phyloP scores from a whole-genome alignment of 2,113 vertebrate species.

The Ochotona curzoniae region DNA sequence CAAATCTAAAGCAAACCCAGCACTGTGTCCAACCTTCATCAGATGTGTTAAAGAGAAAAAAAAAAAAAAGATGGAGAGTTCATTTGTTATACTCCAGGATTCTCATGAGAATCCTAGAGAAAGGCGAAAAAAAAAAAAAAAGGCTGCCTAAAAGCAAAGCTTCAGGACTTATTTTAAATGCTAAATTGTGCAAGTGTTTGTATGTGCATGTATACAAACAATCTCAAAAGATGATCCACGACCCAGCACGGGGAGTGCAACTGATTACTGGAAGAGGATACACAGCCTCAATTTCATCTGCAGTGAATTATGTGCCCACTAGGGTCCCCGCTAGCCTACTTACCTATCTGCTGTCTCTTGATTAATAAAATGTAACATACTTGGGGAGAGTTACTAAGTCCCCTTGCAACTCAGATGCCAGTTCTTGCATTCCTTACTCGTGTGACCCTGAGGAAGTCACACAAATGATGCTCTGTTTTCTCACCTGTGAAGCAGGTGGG shows the following conservation, averaged over 20 bases:
- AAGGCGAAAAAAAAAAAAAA: background rate
- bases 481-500: background rate
- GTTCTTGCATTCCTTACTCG: background rate
- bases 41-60: background rate
- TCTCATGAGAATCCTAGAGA: background rate
- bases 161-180: slow-evolving; percentile 41
- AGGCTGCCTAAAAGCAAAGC: background rate
- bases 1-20: slow-evolving; percentile 54
- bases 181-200: background rate
- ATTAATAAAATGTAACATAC: slow-evolving; percentile 17
- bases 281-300: background rate
- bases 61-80: background rate
- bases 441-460: background rate
- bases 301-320: background rate
- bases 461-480: background rate
- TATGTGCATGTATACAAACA: background rate
- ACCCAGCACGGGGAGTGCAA: background rate
- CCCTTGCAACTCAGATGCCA: background rate
- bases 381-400: slow-evolving; percentile 23
- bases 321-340: background rate
- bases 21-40: background rate
- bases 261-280: background rate
- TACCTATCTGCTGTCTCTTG: background rate
- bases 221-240: slow-evolving; percentile 41
- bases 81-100: slow-evolving; percentile 7